Evolutionary conservation across 2,113 vertebrate species (phyloP).

Genomic region (Gymnocephalus cernua): DNA sequence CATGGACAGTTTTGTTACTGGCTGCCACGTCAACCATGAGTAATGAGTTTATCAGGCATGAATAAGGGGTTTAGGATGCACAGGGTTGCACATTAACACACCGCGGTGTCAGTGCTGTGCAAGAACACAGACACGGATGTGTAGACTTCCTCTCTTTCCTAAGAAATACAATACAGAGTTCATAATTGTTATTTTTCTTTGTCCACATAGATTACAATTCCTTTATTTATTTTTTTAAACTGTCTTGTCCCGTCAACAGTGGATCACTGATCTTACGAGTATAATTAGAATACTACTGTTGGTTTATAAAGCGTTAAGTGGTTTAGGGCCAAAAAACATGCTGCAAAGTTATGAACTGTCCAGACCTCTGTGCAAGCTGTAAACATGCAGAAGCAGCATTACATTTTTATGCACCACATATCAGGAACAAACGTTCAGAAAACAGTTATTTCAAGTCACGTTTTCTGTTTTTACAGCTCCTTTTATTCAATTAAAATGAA

Average conservation of each 20-base stretch:
- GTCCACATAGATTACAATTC: not conserved
- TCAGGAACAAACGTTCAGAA: not conserved
- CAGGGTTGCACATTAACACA: conserved; percentile 17
- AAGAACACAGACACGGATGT: conserved; percentile 2
- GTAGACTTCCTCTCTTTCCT: conserved; percentile 24
- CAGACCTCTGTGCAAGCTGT: too few relatives aligned
- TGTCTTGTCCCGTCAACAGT: not conserved
- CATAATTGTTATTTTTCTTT: not conserved
- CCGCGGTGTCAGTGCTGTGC: not conserved
- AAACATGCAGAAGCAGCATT: not conserved
- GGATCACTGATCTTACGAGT: not conserved
- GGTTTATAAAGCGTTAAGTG: not conserved
- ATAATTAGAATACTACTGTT: not conserved
- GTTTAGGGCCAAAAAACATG: not conserved
- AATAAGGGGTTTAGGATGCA: conserved; percentile 54
- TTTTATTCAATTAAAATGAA: not conserved
- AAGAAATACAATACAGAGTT: conserved; percentile 3
- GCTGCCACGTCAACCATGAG: conserved; percentile 45
- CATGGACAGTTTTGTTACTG: conserved; percentile 20
- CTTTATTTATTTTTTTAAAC: not conserved
- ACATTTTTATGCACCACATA: not conserved
- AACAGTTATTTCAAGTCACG: not conserved
- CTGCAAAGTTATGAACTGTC: not conserved
- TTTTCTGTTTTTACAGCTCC: not conserved
- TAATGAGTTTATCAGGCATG: conserved; percentile 65